A percentile compares a stretch with the other conserved stretches of the same genome.
Evolutionary conservation across 2,797 vertebrate species (phyloP).

Genomic region (Agapornis canus): DNA sequence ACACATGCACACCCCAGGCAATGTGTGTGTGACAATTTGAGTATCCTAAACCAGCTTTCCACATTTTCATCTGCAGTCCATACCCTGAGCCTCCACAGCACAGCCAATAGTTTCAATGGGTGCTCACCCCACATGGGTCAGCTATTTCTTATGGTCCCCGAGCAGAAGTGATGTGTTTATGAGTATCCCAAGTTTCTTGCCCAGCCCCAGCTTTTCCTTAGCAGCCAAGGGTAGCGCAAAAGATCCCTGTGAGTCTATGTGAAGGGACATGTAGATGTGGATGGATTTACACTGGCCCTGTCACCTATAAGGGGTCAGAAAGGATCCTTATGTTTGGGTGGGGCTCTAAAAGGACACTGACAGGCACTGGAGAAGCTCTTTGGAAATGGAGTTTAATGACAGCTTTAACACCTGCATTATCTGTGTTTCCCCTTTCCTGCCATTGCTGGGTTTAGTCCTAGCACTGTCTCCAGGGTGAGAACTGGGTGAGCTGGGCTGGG

Average conservation of each 20-base stretch:
- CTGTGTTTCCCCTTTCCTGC: background rate
- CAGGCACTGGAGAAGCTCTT: background rate
- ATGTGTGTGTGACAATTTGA: background rate
- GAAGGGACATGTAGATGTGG: no score
- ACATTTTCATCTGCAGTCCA: rapidly evolving
- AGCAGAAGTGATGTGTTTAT: background rate
- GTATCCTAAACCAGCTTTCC: background rate
- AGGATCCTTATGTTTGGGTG: background rate
- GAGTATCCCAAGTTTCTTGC: background rate
- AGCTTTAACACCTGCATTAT: background rate
- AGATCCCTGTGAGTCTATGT: rapidly evolving
- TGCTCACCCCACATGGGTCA: background rate
- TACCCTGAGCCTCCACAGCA: rapidly evolving
- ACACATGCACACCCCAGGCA: background rate
- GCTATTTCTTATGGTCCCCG: background rate
- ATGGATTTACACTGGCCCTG: background rate
- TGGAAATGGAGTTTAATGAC: rapidly evolving
- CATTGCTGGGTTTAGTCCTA: background rate
- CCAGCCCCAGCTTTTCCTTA: background rate
- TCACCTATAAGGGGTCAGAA: background rate
- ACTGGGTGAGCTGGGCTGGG: background rate
- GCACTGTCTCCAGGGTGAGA: background rate
- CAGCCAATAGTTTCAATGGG: background rate
- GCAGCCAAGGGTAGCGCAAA: background rate
- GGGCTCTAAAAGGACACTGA: background rate